Conservation (phyloP, 2,113 vertebrate genomes). For the Geococcyx californianus region DNA sequence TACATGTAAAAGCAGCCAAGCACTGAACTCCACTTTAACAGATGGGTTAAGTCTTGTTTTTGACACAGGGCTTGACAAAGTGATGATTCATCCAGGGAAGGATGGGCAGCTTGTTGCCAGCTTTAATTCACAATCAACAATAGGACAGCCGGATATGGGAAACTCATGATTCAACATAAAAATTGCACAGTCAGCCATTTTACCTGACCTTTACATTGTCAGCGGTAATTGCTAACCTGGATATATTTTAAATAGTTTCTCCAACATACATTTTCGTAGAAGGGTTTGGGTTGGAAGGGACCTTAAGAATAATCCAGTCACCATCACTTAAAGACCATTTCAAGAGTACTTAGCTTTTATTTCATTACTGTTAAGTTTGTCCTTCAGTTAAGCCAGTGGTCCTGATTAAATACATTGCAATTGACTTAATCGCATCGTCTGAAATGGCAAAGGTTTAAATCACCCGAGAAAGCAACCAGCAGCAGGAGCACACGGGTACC, state of each 20-base stretch:
- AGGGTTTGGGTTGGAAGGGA: too few relatives aligned
- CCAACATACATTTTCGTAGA: too few relatives aligned
- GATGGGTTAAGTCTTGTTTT: conserved; percentile 19
- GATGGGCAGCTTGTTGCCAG: conserved; percentile 24
- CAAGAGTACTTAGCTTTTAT: neutral
- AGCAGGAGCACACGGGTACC: rapidly evolving
- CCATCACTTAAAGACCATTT: neutral
- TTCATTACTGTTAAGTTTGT: neutral
- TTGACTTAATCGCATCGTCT: neutral
- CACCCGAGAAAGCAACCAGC: neutral
- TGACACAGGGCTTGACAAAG: conserved; percentile 43
- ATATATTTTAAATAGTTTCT: neutral
- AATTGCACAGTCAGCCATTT: neutral
- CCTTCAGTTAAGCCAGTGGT: neutral
- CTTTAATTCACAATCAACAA: conserved; percentile 40
- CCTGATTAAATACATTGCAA: neutral
- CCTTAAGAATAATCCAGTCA: too few relatives aligned
- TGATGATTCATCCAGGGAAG: conserved; percentile 60
- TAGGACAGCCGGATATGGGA: neutral
- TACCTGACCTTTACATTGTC: neutral
- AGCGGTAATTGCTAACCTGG: neutral
- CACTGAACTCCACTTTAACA: neutral
- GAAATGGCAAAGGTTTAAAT: neutral
- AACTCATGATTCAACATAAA: conserved; percentile 44
- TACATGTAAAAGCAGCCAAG: neutral